These are phyloP conservation scores for Prietella phreatophila DNA, from an alignment of 2,113 vertebrate genomes.

Conservation along the genomic window DNA sequence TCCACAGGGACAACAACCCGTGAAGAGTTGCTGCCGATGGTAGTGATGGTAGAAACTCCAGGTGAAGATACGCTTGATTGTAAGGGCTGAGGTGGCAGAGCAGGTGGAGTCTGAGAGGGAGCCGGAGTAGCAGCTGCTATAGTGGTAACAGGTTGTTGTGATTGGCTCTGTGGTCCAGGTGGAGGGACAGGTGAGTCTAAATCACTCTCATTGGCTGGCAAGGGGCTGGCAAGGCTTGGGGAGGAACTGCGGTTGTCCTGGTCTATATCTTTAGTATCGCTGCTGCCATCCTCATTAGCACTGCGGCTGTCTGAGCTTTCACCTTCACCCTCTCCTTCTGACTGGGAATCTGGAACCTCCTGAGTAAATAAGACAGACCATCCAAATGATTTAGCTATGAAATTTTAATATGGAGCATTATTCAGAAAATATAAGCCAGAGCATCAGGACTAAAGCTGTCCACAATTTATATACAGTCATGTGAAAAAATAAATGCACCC, in stretches of 20 bases:
- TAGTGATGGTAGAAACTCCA: slow-evolving; percentile 56
- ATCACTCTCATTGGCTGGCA: slow-evolving; percentile 95
- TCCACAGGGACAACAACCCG: slow-evolving; percentile 51
- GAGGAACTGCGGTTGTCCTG: slow-evolving; percentile 99
- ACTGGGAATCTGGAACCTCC: slow-evolving; percentile 88
- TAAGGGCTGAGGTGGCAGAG: slow-evolving; percentile 32
- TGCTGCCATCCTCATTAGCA: slow-evolving; percentile 94
- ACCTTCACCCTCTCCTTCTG: slow-evolving; percentile 78
- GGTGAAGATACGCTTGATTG: slow-evolving; percentile 48
- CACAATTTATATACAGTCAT: not conserved
- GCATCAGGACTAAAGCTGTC: not conserved
- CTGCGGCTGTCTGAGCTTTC: slow-evolving; percentile 96
- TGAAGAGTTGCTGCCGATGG: slow-evolving; percentile 51
- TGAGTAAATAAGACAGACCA: slow-evolving; percentile 52
- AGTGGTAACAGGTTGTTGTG: slow-evolving; percentile 44
- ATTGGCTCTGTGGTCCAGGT: slow-evolving; percentile 58
- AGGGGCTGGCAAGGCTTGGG: slow-evolving; percentile 94
- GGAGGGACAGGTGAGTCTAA: slow-evolving; percentile 85
- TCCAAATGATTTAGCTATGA: not conserved
- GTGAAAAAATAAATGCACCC: no score
- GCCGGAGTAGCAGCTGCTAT: not conserved
- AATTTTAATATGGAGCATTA: not conserved
- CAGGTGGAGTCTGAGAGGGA: slow-evolving; percentile 37
- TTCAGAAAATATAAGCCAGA: not conserved
- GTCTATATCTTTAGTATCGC: slow-evolving; percentile 97